Percentiles rank a stretch among this genome's conserved stretches.
These are phyloP conservation scores for Microtus oregoni DNA, from an alignment of 2,113 vertebrate species.

Conservation along the genomic window DNA sequence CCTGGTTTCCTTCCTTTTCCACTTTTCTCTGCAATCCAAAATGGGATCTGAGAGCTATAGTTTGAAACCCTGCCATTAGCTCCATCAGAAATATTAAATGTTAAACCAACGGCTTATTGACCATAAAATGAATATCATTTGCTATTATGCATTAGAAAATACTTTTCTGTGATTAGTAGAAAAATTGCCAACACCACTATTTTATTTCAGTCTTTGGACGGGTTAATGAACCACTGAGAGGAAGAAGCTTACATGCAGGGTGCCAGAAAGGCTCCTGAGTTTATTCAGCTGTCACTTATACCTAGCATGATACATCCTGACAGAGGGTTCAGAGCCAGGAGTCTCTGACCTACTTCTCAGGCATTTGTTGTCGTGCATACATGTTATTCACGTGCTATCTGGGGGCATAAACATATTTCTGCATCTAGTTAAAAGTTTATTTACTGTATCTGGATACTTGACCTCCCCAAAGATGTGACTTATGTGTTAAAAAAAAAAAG, in stretches of 20 bases:
- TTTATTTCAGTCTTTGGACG: conserved; percentile 57
- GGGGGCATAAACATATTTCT: background rate
- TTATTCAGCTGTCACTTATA: background rate
- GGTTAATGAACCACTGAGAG: conserved; percentile 68
- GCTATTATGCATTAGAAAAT: conserved; percentile 52
- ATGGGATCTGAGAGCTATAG: conserved; percentile 47
- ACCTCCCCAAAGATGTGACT: background rate
- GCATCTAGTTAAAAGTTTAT: background rate
- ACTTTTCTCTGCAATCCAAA: background rate
- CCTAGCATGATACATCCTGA: background rate
- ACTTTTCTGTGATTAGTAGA: conserved; percentile 62
- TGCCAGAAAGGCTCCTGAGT: background rate
- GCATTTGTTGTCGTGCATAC: background rate
- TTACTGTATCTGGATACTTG: background rate
- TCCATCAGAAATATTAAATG: conserved; percentile 76
- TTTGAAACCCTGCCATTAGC: conserved; percentile 75
- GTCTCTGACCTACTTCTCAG: background rate
- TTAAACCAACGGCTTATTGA: conserved; percentile 52
- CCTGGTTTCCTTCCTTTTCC: conserved; percentile 31
- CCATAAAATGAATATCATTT: conserved; percentile 69
- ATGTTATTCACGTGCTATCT: background rate
- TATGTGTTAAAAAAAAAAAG: background rate
- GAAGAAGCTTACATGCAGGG: conserved; percentile 16
- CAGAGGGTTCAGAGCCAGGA: background rate
- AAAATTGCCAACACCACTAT: conserved; percentile 58